Percentiles rank a stretch among this genome's conserved stretches.
These are phyloP conservation scores for Chamaetylas fuelleborni DNA, from an alignment of 2,113 vertebrate species.

Conservation along the genomic window DNA sequence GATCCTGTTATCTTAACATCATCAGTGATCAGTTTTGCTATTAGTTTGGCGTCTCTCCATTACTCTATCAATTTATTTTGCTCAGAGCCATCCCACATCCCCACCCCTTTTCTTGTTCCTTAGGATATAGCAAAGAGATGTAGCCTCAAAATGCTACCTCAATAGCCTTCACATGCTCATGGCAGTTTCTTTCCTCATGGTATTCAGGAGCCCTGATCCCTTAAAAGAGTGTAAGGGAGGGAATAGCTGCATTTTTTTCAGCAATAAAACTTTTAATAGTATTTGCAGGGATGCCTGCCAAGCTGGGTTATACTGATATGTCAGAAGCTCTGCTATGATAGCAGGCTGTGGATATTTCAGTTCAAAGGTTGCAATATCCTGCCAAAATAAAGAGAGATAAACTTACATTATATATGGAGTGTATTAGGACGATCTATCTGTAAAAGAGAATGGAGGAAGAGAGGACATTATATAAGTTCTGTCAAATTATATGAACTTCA, in stretches of 20 bases:
- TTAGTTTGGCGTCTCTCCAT: background rate
- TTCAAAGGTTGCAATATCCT: conserved; percentile 44
- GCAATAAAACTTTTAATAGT: background rate
- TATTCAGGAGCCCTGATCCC: background rate
- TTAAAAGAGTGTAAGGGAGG: background rate
- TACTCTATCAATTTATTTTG: background rate
- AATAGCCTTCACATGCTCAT: background rate
- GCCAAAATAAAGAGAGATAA: background rate
- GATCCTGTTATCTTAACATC: background rate
- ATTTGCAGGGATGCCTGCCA: conserved; percentile 23
- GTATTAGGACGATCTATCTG: background rate
- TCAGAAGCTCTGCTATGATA: conserved; percentile 31
- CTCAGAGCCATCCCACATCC: background rate
- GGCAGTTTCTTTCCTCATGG: background rate
- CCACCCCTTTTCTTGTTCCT: background rate
- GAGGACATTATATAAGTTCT: background rate
- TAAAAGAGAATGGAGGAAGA: background rate
- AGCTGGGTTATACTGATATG: conserved; percentile 14
- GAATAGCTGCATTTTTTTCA: background rate
- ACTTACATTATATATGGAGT: background rate
- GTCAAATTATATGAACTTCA: background rate
- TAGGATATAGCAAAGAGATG: background rate
- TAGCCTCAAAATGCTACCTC: background rate
- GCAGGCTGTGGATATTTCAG: conserved; percentile 26
- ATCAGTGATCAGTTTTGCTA: background rate